Evolutionary conservation across 2,797 vertebrate genomes (phyloP).

Genomic region (Mus spretus): DNA sequence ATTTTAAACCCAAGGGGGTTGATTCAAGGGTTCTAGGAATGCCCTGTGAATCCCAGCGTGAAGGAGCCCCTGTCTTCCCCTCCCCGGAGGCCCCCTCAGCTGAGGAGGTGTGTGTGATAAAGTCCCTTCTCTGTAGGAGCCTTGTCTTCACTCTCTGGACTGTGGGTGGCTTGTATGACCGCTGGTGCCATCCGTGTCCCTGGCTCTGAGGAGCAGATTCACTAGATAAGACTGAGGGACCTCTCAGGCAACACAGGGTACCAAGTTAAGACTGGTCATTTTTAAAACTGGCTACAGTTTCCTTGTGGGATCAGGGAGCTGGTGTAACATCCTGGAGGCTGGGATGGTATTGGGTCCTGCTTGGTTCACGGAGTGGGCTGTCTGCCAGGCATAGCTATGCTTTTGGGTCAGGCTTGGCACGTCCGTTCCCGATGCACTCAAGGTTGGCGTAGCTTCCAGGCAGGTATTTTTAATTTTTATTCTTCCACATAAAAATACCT

Average conservation of each 20-base stretch:
- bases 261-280: constrained; percentile 62
- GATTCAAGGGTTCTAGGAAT: constrained; percentile 72
- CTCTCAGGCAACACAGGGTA: neutral
- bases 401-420: constrained; percentile 80
- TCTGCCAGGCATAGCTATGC: constrained; percentile 69
- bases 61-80: neutral
- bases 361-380: constrained; percentile 13
- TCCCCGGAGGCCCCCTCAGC: constrained; percentile 6
- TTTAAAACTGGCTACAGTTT: constrained; percentile 2
- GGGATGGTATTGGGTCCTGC: neutral
- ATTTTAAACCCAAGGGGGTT: neutral
- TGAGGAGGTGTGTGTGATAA: neutral
- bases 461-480: constrained; percentile 79
- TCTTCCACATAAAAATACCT: constrained; percentile 69
- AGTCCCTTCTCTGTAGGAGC: constrained; percentile 71
- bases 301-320: neutral
- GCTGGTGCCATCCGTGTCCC: constrained; percentile 54
- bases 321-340: neutral
- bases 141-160: constrained; percentile 70
- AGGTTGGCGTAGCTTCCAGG: constrained; percentile 72
- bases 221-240: constrained; percentile 17
- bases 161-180: constrained; percentile 73
- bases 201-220: constrained; percentile 69
- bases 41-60: neutral
- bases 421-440: constrained; percentile 31